Percentiles rank a stretch among this genome's conserved stretches.
phyloP scores from a whole-genome alignment of 2,113 vertebrate species.

The Petaurus breviceps region DNA sequence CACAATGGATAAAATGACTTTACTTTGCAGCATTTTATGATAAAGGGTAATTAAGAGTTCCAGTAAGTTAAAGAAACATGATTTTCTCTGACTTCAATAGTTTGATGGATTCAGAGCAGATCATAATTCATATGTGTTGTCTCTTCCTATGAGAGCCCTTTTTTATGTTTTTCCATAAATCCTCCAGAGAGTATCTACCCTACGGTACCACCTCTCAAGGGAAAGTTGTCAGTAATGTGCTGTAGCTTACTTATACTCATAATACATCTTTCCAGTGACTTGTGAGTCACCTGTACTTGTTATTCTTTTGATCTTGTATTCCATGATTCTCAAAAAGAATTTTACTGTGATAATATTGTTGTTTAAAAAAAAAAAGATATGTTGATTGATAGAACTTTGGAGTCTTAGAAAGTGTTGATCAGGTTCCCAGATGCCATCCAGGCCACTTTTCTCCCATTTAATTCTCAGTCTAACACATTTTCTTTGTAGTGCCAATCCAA shows the following conservation, averaged over 20 bases:
- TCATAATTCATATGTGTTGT: neutral
- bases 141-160: neutral
- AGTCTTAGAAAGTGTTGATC: neutral
- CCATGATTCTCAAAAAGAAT: neutral
- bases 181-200: neutral
- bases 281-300: neutral
- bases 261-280: neutral
- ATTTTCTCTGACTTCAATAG: neutral
- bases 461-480: neutral
- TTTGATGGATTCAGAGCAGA: neutral
- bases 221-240: neutral
- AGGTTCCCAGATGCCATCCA: neutral
- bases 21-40: neutral
- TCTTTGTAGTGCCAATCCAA: neutral
- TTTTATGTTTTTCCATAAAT: neutral
- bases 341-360: neutral
- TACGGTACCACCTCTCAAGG: neutral
- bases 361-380: neutral
- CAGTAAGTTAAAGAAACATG: constrained; percentile 19
- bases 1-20: neutral
- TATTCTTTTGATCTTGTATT: neutral
- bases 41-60: constrained; percentile 35
- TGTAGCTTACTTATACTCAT: neutral
- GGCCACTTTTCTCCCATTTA: neutral
- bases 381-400: neutral